Evolutionary conservation across 1,140 invertebrate genomes (phyloP), one percentile per base, ranked within the genome.

Genomic region (Amphibalanus amphitrite): DNA sequence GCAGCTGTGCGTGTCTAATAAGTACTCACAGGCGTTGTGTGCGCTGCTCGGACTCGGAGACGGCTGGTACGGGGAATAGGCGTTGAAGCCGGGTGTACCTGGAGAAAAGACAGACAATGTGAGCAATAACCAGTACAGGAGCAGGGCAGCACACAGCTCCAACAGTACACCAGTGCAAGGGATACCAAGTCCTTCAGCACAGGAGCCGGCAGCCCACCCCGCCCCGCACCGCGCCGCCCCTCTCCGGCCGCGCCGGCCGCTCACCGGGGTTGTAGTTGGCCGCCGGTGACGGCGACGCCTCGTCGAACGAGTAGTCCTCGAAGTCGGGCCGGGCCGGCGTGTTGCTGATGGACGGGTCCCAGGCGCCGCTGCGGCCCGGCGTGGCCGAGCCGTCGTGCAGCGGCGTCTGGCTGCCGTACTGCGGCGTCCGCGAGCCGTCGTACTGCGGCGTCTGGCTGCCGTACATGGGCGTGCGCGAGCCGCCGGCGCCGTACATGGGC

Each of bases 391-490:
- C 74, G 79, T 97, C 94, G 81, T 97, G 93, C 0, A 89, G 86
- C 0, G 95, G 95, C 1, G 95, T 97, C 84, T 90, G 90, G 65
- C 89, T 89, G 67, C 93, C 92, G 81, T 94, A 94, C 83, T 94
- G 91, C 70, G 94, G 95, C 29, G 95, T 97, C 72, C 94, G 85
- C 30, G 89, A 90, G 59, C 92, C 84, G 78, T 95, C 85, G 82
- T 95, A 91, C 78, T 92, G 87, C 4, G 94, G 95, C 26, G 94
- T 97, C 77, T 90, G 88, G 26, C 89, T 89, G 28, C 94, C 95
- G 77, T 86, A 85, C 82, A 85, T 84, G 0, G 85, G 85, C 33
- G 85, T 86, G 29, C 83, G 77, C 20, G 80, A 79, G 23, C 80
- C 80, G 28, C 69, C 70, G 23, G 28, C 29, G 75, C 74, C 74